phyloP scores from a whole-genome alignment of 53 echinoderm and acorn worm genomes.

The Apostichopus leukothele region DNA sequence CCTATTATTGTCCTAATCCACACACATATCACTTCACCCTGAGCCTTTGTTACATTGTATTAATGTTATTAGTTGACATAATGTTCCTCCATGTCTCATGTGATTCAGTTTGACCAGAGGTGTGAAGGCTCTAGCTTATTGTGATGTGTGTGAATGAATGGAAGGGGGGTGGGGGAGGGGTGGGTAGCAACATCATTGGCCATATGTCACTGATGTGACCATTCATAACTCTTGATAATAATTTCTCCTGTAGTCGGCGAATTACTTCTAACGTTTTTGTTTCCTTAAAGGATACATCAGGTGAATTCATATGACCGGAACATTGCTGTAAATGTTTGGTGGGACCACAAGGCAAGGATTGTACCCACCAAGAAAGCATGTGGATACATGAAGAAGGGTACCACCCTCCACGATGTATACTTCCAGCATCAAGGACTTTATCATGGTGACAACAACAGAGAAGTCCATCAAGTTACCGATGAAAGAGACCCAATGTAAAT shows the following conservation, averaged over 20 bases:
- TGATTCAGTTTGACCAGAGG: too few relatives aligned
- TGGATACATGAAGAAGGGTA: conserved; percentile 48
- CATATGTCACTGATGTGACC: too few relatives aligned
- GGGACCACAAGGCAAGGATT: conserved; percentile 69
- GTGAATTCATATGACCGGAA: conserved; percentile 82
- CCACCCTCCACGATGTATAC: conserved; percentile 67
- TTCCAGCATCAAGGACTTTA: conserved; percentile 14
- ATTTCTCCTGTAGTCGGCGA: background rate
- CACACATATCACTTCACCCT: too few relatives aligned
- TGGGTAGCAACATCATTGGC: too few relatives aligned
- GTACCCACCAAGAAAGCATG: conserved; percentile 61
- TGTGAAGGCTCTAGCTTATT: too few relatives aligned
- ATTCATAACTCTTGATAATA: too few relatives aligned
- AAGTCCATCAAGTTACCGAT: conserved; percentile 15
- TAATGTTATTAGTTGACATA: too few relatives aligned
- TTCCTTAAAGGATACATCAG: conserved; percentile 74
- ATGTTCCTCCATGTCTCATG: too few relatives aligned
- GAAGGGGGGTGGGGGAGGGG: too few relatives aligned
- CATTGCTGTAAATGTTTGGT: conserved; percentile 92
- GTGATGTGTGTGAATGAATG: too few relatives aligned
- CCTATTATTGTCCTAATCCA: too few relatives aligned
- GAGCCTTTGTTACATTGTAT: too few relatives aligned
- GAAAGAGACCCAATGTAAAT: conserved; percentile 25
- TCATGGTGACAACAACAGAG: background rate
- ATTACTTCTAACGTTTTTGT: background rate